Evolutionary conservation across 2,888 invertebrate genomes (phyloP).

Genomic region (Xestia sexstrigata): DNA sequence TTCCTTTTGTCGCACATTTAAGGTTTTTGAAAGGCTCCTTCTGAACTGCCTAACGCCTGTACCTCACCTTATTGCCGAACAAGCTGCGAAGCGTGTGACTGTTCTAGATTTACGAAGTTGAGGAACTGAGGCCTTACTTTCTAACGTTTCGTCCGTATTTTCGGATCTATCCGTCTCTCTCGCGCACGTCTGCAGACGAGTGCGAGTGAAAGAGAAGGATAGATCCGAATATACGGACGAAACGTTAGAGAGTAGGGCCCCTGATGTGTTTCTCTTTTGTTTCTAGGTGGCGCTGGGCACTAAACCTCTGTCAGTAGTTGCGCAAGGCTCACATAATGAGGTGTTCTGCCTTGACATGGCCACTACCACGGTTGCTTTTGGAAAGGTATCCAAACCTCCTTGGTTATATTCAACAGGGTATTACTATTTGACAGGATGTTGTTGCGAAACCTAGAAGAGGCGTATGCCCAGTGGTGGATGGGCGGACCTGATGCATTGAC

Average conservation of each 20-base stretch:
- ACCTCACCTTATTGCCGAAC: too few relatives aligned
- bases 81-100: too few relatives aligned
- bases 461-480: background rate
- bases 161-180: too few relatives aligned
- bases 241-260: too few relatives aligned
- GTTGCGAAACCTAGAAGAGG: background rate
- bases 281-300: constrained; percentile 95
- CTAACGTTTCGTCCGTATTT: too few relatives aligned
- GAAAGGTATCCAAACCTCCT: constrained; percentile 92
- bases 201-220: too few relatives aligned
- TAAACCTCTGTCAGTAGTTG: constrained; percentile 96
- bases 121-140: too few relatives aligned
- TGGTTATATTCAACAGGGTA: background rate
- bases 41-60: too few relatives aligned
- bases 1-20: background rate
- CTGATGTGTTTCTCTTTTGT: background rate
- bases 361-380: constrained; percentile 97
- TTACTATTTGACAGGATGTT: background rate
- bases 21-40: background rate
- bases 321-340: constrained; percentile 93
- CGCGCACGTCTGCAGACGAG: too few relatives aligned
- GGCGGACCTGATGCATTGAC: background rate
- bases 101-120: background rate
- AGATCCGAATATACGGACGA: too few relatives aligned
- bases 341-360: constrained; percentile 98